phyloP scores from a whole-genome alignment of 2,113 vertebrate genomes.

The Zapus hudsonius region DNA sequence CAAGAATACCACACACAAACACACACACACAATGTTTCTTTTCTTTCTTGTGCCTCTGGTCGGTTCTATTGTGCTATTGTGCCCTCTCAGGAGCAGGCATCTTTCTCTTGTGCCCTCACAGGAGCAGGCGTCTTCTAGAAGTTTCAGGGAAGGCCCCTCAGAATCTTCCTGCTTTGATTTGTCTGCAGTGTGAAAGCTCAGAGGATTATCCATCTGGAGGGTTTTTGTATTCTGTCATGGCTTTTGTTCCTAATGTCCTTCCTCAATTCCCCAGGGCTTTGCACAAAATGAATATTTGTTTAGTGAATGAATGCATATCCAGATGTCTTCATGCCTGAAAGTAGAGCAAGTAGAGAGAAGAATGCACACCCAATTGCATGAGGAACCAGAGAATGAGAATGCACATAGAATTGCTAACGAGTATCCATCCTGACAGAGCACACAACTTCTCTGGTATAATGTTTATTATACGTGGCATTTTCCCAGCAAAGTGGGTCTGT shows the following conservation, averaged over 20 bases:
- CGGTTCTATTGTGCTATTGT: background rate
- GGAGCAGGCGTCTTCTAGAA: background rate
- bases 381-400: background rate
- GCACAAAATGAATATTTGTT: background rate
- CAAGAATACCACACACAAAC: background rate
- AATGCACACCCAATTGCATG: background rate
- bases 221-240: background rate
- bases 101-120: background rate
- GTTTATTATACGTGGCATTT: background rate
- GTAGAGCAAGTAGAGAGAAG: background rate
- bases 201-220: background rate
- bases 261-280: background rate
- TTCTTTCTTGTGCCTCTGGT: background rate
- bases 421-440: background rate
- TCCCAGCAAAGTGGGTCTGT: background rate
- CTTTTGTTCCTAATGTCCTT: background rate
- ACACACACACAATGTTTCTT: background rate
- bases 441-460: background rate
- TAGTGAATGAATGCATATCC: background rate
- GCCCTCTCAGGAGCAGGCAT: background rate
- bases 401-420: background rate
- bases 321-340: background rate
- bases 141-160: background rate
- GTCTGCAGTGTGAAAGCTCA: background rate
- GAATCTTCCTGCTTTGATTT: background rate